A percentile compares a stretch with the other conserved stretches of the same genome.
Conservation (phyloP, 2,797 vertebrate species). For the Pseudochaenichthys georgianus region DNA sequence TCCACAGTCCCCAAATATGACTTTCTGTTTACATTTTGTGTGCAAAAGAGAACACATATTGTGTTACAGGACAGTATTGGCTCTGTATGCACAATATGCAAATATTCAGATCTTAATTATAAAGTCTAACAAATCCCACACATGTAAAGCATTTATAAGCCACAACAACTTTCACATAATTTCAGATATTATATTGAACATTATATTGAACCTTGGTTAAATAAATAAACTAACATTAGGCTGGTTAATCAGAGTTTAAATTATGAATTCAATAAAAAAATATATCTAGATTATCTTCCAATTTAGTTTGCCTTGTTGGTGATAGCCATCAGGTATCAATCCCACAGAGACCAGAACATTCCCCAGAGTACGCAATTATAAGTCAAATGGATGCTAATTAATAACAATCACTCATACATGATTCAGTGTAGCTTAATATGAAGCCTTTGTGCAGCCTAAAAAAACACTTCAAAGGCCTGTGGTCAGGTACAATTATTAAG, state of each 20-base stretch:
- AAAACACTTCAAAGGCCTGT: neutral
- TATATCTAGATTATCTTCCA: neutral
- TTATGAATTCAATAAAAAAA: neutral
- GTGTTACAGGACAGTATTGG: neutral
- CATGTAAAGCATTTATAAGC: neutral
- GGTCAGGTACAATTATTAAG: neutral
- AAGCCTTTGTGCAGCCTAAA: neutral
- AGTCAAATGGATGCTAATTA: neutral
- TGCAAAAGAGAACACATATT: neutral
- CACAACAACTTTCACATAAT: neutral
- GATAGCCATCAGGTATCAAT: no score
- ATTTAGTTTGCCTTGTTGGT: no score
- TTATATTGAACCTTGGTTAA: neutral
- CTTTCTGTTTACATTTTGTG: neutral
- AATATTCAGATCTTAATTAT: neutral
- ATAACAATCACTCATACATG: neutral
- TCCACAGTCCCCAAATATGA: neutral
- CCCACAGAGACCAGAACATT: neutral
- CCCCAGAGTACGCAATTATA: constrained; percentile 1
- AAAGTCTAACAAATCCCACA: neutral
- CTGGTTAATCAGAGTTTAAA: neutral
- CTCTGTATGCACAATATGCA: neutral
- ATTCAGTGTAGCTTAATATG: neutral
- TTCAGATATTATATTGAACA: neutral
- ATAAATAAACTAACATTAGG: neutral